Conservation (phyloP, 30 jellyfish, hydroid and myxozoan genomes). For the Haliclystus octoradiatus region DNA sequence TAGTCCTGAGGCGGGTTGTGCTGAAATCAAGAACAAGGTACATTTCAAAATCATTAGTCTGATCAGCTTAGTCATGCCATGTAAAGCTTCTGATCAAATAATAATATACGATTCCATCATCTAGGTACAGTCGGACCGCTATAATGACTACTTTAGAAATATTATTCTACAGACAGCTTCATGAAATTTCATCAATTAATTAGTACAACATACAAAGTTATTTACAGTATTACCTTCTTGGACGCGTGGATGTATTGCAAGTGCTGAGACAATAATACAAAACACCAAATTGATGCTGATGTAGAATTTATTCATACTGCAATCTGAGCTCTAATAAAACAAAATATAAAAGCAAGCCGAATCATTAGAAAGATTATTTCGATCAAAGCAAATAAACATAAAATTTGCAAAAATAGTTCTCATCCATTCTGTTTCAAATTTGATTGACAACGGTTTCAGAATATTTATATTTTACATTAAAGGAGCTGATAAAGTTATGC, state of each 20-base stretch:
- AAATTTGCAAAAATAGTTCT: neutral
- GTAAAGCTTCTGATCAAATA: too few species aligned
- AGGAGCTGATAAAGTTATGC: too few species aligned
- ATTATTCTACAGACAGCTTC: neutral
- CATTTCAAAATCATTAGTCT: neutral
- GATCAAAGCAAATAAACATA: neutral
- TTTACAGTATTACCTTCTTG: constrained; percentile 49
- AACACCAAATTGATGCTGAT: constrained; percentile 52
- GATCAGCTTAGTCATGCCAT: too few species aligned
- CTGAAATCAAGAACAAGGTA: constrained; percentile 1
- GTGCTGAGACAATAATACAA: constrained; percentile 41
- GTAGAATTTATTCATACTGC: constrained; percentile 72
- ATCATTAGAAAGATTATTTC: neutral
- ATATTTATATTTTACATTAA: too few species aligned
- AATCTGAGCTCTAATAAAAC: constrained; percentile 44
- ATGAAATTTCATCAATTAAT: neutral
- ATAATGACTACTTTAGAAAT: neutral
- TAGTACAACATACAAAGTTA: neutral
- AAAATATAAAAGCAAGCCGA: neutral
- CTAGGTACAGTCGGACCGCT: neutral
- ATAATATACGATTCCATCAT: too few species aligned
- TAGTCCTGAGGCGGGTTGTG: constrained; percentile 86
- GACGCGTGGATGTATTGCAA: constrained; percentile 70
- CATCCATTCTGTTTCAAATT: too few species aligned
- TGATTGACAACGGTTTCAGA: too few species aligned